Conservation (phyloP, 2,113 vertebrate species). For the Puma concolor region DNA sequence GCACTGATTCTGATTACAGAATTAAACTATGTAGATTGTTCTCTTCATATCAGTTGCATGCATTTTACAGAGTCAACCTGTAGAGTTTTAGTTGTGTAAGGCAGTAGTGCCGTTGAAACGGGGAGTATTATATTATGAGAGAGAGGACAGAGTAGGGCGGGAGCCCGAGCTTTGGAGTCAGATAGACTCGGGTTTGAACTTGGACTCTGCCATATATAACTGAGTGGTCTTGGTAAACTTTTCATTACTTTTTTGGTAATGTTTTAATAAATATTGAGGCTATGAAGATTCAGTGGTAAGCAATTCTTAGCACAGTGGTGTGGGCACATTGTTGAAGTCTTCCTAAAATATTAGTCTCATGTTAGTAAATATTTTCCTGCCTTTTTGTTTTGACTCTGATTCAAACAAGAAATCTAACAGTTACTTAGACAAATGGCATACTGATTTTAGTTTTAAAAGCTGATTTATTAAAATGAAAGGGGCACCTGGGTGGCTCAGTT, state of each 20-base stretch:
- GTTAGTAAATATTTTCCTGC: background rate
- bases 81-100: conserved; percentile 32
- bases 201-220: background rate
- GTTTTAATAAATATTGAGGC: conserved; percentile 29
- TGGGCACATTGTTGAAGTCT: background rate
- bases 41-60: background rate
- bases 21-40: conserved; percentile 6
- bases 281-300: background rate
- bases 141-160: background rate
- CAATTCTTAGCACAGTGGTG: background rate
- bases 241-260: background rate
- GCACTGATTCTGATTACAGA: background rate
- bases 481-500: too few species aligned
- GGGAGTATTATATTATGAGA: background rate
- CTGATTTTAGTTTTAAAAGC: conserved; percentile 45
- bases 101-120: background rate
- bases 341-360: conserved; percentile 13
- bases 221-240: conserved; percentile 34
- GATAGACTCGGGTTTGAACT: conserved; percentile 14
- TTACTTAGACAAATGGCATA: conserved; percentile 14
- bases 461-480: background rate
- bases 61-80: conserved; percentile 8
- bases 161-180: background rate
- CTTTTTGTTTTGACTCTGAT: background rate
- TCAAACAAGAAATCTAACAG: background rate